These are phyloP conservation scores for Lutjanus erythropterus DNA, from an alignment of 2,113 vertebrate genomes.

Conservation along the genomic window DNA sequence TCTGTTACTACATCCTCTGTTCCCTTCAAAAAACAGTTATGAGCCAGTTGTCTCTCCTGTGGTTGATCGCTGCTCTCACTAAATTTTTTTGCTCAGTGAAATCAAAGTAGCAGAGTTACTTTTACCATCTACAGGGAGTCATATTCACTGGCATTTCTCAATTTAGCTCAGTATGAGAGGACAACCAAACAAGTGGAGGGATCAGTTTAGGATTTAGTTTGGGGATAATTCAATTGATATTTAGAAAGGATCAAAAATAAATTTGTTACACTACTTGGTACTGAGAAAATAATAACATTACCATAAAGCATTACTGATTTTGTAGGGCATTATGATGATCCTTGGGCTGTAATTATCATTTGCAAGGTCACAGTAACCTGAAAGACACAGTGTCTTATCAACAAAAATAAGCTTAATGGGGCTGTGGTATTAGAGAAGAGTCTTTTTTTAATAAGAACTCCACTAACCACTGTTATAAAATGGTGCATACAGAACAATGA, in stretches of 20 bases:
- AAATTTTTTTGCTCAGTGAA: conserved; percentile 16
- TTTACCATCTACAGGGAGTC: conserved; percentile 19
- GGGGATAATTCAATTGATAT: conserved; percentile 49
- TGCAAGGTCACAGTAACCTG: conserved; percentile 50
- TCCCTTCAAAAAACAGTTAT: conserved; percentile 11
- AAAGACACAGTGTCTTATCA: conserved; percentile 39
- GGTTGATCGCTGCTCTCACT: conserved; percentile 18
- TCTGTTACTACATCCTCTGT: conserved; percentile 35
- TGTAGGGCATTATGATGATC: conserved; percentile 40
- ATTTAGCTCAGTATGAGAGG: conserved; percentile 7
- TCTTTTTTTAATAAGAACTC: conserved; percentile 9
- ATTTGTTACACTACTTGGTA: conserved; percentile 47
- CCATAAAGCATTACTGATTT: conserved; percentile 65
- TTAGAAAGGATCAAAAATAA: conserved; percentile 35
- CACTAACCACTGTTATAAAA: conserved; percentile 18
- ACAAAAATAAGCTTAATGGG: conserved; percentile 26
- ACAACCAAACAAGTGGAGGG: conserved; percentile 1
- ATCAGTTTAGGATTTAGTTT: conserved; percentile 40
- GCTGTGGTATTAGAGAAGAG: conserved; percentile 1
- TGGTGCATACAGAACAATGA: background rate
- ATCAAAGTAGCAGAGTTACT: conserved; percentile 27
- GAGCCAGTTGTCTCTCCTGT: conserved; percentile 9
- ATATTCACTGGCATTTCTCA: conserved; percentile 20
- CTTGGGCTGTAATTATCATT: conserved; percentile 55
- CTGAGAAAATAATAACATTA: conserved; percentile 58